Evolutionary conservation across 2,888 invertebrate species (phyloP).

Genomic region (Bellardia bayeri): DNA sequence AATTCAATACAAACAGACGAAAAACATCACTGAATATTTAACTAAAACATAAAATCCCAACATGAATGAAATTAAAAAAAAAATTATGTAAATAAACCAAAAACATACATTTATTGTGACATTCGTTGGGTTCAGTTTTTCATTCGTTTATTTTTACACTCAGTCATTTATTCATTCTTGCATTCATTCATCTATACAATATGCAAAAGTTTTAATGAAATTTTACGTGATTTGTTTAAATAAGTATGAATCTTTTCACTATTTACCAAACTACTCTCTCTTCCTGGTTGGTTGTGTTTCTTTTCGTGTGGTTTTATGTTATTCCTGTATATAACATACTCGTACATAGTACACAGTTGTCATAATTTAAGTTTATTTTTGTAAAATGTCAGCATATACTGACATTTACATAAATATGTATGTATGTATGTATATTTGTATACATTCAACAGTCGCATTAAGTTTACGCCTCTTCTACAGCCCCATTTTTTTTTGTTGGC

Average conservation of each 20-base stretch:
- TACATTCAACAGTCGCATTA: constrained; percentile 50
- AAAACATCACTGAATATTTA: constrained; percentile 34
- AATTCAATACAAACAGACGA: constrained; percentile 48
- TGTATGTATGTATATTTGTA: background rate
- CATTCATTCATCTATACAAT: constrained; percentile 22
- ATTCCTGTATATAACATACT: no score
- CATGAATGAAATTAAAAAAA: constrained; percentile 1
- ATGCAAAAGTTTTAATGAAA: constrained; percentile 72
- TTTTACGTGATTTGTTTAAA: constrained; percentile 71
- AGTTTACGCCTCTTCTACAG: constrained; percentile 17
- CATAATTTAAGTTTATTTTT: constrained; percentile 54
- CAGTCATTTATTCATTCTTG: constrained; percentile 15
- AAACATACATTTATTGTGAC: background rate
- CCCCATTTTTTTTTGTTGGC: background rate
- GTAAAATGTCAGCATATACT: constrained; percentile 27
- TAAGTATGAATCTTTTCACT: constrained; percentile 40
- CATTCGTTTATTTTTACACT: constrained; percentile 18
- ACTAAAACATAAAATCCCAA: constrained; percentile 26
- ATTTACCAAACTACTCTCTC: background rate
- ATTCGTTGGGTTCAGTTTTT: constrained; percentile 6
- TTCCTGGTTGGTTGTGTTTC: background rate
- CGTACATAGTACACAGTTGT: no score
- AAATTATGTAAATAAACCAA: background rate
- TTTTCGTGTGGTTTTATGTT: constrained; percentile 16
- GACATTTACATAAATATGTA: constrained; percentile 46